Base-by-base conservation (phyloP, 2,888 invertebrate genomes). In the Melanchra persicariae region DNA sequence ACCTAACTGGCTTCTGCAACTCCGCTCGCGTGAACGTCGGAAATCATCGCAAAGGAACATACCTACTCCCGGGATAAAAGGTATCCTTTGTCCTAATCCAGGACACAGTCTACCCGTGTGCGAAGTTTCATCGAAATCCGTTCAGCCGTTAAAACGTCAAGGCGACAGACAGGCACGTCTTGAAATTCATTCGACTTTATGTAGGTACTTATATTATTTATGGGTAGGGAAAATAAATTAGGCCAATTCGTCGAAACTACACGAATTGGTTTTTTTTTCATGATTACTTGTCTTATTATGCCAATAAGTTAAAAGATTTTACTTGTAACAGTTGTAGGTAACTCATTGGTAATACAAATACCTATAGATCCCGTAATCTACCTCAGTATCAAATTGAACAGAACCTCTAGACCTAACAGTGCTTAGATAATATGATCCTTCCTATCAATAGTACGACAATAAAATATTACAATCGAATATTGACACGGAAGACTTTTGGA, bases 401-500 rank as follows among this genome's bases (percentile, higher is more conserved):
- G 24, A 9, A 47, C n/a, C 45, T n/a, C n/a, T 51, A 15, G 15
- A 15, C 22, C 4, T 8, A 26, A 52, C 45, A 19, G 7, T 19
- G 19, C 8, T 19, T 8, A 45, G 45, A 19, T 45, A 19, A 19
- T 45, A 15, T 40, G 5, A 40, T 26, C 17, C 19, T 15, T 24
- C 49, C 24, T 17, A 19, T 45, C 15, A 8, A 22, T 58, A 26
- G 8, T 34, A 17, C 34, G 49, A 49, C 19, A 59, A 63, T 24
- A 51, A 55, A 61, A 70, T 17, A 49, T 43, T 24, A 57, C 30
- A 43, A 10, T 15, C 34, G 34, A 57, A 37, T 15, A 34, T 7
- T 30, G 52, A 70, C 26, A 64, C 34, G 19, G 22, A 54, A 54
- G 52, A 66, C 51, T 49, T 22, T 3, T 51, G 55, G 51, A 26